A percentile compares a stretch with the other conserved stretches of the same genome.
These are phyloP conservation scores for Nematopogon swammerdamellus DNA, from an alignment of 2,888 invertebrate genomes.

Conservation along the genomic window DNA sequence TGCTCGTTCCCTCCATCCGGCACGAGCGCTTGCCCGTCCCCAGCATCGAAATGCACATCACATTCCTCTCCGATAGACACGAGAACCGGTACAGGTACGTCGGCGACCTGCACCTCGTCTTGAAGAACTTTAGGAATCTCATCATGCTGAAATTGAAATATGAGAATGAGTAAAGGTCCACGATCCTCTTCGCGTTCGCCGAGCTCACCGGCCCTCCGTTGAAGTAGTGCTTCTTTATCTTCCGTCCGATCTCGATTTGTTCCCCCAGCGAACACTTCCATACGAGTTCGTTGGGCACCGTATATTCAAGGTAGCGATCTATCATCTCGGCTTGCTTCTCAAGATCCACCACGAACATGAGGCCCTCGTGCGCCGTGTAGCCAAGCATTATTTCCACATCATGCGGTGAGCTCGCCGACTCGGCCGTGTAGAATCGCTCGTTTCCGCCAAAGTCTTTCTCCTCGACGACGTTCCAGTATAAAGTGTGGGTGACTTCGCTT, in stretches of 20 bases:
- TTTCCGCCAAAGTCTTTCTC: conserved; percentile 19
- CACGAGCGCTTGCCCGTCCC: conserved; percentile 7
- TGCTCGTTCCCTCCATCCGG: conserved; percentile 14
- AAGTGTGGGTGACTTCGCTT: conserved; percentile 18
- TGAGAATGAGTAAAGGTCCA: not conserved
- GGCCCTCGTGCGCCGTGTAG: conserved; percentile 63
- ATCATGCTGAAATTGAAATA: not conserved
- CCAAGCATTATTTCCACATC: conserved; percentile 66
- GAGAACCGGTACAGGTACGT: conserved; percentile 27
- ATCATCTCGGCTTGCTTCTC: not conserved
- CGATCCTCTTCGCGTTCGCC: not conserved
- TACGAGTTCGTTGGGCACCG: not conserved
- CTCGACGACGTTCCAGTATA: conserved; percentile 3
- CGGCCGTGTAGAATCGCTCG: conserved; percentile 28
- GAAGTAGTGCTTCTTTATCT: conserved; percentile 23
- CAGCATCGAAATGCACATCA: conserved; percentile 15
- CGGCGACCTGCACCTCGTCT: not conserved
- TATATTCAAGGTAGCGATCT: conserved; percentile 8
- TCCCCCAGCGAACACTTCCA: conserved; percentile 14
- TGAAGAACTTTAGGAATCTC: not conserved
- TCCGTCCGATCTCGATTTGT: conserved; percentile 19
- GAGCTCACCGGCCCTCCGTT: conserved; percentile 15
- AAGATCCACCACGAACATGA: conserved; percentile 5
- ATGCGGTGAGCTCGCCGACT: conserved; percentile 10
- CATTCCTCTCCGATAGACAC: conserved; percentile 25